phyloP scores from a whole-genome alignment of 2,113 vertebrate genomes.

The Spheniscus mendiculus region DNA sequence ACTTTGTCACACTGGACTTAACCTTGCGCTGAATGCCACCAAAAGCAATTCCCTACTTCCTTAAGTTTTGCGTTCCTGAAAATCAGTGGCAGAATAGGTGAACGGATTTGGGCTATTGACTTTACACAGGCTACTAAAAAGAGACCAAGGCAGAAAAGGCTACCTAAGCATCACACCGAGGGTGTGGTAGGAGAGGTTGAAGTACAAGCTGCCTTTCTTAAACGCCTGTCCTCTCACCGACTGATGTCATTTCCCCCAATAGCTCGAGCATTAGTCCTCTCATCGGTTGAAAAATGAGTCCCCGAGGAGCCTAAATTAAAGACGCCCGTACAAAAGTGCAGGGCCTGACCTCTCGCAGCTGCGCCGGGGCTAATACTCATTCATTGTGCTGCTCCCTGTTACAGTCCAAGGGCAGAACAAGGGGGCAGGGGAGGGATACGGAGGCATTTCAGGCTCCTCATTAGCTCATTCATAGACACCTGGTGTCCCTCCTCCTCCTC shows the following conservation, averaged over 20 bases:
- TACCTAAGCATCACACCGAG: neutral
- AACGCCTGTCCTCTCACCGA: neutral
- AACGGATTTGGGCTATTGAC: neutral
- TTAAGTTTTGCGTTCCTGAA: neutral
- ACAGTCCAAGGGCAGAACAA: neutral
- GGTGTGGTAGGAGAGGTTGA: neutral
- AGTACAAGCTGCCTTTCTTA: neutral
- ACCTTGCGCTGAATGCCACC: neutral
- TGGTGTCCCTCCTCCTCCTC: constrained; percentile 25
- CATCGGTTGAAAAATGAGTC: neutral
- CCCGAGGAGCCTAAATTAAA: constrained; percentile 20
- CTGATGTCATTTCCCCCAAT: neutral
- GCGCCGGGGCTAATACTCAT: neutral
- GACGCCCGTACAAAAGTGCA: neutral
- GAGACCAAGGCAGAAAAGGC: neutral
- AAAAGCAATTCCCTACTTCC: neutral
- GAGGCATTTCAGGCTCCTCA: neutral
- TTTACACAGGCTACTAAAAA: neutral
- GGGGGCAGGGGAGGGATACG: neutral
- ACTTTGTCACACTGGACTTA: neutral
- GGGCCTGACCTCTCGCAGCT: constrained; percentile 26
- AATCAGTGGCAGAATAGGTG: neutral
- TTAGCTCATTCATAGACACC: constrained; percentile 54
- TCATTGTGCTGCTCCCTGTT: neutral
- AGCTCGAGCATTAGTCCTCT: neutral